Evolutionary conservation across 2,797 vertebrate genomes (phyloP).

Genomic region (Mycteria americana): DNA sequence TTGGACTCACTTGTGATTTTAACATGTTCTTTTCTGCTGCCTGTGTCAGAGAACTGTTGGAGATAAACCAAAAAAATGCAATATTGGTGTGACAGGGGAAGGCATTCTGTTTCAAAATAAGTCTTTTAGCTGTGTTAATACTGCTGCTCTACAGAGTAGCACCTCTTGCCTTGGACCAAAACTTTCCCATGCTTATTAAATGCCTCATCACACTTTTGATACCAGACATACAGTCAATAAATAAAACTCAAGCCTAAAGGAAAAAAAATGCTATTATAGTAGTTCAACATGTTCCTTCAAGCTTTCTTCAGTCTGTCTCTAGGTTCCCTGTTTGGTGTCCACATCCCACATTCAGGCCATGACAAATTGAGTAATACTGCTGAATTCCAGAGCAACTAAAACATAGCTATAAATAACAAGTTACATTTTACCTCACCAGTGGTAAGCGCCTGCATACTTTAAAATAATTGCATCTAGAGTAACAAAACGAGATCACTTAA

Average conservation of each 20-base stretch:
- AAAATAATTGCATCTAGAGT: neutral
- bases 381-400: conserved; percentile 6
- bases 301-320: neutral
- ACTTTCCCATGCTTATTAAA: neutral
- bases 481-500: neutral
- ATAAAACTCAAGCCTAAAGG: neutral
- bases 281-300: neutral
- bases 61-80: neutral
- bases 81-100: neutral
- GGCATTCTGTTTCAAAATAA: neutral
- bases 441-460: neutral
- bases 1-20: conserved; percentile 74
- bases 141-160: neutral
- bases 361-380: neutral
- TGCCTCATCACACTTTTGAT: neutral
- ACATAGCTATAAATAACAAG: conserved; percentile 44
- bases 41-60: conserved; percentile 58
- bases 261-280: neutral
- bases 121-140: neutral
- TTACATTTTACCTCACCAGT: neutral
- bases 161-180: neutral
- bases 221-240: neutral
- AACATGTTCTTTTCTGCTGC: conserved; percentile 81
- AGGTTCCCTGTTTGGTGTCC: neutral
- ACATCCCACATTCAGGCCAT: neutral